phyloP scores from a whole-genome alignment of 64 coral and sea anemone species.

The Dendrophyllia cribrosa region DNA sequence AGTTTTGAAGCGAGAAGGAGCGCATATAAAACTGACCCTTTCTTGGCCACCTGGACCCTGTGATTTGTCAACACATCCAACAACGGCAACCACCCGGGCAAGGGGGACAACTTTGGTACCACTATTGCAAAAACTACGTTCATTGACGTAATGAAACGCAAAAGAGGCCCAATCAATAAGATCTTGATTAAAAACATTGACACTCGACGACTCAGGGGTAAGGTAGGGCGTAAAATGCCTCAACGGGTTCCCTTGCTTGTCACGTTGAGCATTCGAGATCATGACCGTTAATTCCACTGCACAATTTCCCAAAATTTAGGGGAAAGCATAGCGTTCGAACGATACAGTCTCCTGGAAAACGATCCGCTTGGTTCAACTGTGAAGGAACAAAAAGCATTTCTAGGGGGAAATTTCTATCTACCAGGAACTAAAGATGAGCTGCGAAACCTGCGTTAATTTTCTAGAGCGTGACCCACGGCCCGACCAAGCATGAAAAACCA shows the following conservation, averaged over 20 bases:
- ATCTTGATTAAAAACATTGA: slow-evolving; percentile 57
- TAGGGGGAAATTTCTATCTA: neutral
- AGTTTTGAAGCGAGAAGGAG: slow-evolving; percentile 8
- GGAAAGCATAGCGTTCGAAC: slow-evolving; percentile 18
- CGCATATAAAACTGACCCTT: neutral
- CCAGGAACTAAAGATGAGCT: neutral
- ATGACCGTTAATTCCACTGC: slow-evolving; percentile 30
- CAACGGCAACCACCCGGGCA: slow-evolving; percentile 36
- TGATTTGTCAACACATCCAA: neutral
- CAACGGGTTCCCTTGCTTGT: slow-evolving; percentile 6
- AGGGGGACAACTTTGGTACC: slow-evolving; percentile 26
- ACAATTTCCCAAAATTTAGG: slow-evolving; percentile 4
- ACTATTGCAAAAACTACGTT: slow-evolving; percentile 30
- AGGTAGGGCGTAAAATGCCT: slow-evolving; percentile 54
- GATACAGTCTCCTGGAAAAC: slow-evolving; percentile 21
- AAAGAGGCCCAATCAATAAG: slow-evolving; percentile 9
- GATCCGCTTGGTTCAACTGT: slow-evolving; percentile 13
- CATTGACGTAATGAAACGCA: slow-evolving; percentile 1
- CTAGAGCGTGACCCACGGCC: slow-evolving; percentile 13
- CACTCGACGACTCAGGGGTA: slow-evolving; percentile 1
- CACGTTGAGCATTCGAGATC: slow-evolving; percentile 33
- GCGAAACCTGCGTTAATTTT: neutral
- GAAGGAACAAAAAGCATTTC: slow-evolving; percentile 27
- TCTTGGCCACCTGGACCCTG: neutral
- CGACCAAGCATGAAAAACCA: neutral